A percentile compares a stretch with the other conserved stretches of the same genome.
Evolutionary conservation across 1,140 invertebrate genomes (phyloP).

Genomic region (Meteorus sp.): DNA sequence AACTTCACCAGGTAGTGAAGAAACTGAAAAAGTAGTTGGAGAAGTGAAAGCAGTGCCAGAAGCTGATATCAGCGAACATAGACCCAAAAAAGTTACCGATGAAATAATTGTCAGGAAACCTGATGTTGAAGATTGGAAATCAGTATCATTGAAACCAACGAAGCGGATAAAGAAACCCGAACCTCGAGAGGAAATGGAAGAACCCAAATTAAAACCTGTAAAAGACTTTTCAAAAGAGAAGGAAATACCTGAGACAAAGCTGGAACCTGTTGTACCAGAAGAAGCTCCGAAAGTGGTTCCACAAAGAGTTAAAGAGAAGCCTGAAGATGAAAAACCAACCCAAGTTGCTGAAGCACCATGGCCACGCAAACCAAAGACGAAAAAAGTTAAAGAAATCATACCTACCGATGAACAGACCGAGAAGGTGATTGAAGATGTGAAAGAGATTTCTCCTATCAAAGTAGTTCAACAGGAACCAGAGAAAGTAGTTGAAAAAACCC

Average conservation of each 20-base stretch:
- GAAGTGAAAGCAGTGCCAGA: slow-evolving; percentile 48
- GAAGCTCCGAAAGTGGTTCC: slow-evolving; percentile 10
- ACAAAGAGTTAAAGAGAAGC: slow-evolving; percentile 29
- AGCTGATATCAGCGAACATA: slow-evolving; percentile 42
- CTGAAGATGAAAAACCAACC: slow-evolving; percentile 33
- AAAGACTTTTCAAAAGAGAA: slow-evolving; percentile 40
- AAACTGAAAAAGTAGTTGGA: slow-evolving; percentile 54
- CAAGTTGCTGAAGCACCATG: slow-evolving; percentile 47
- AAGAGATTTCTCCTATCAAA: slow-evolving; percentile 47
- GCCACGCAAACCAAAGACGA: slow-evolving; percentile 51
- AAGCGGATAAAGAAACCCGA: slow-evolving; percentile 30
- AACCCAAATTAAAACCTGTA: slow-evolving; percentile 49
- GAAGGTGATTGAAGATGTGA: slow-evolving; percentile 50
- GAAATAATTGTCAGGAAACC: slow-evolving; percentile 23
- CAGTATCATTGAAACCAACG: slow-evolving; percentile 8
- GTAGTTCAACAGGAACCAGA: slow-evolving; percentile 43
- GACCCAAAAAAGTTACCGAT: slow-evolving; percentile 40
- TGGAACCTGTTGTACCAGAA: slow-evolving; percentile 33
- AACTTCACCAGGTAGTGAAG: slow-evolving; percentile 38
- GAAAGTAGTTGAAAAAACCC: slow-evolving; percentile 48
- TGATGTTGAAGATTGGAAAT: slow-evolving; percentile 25
- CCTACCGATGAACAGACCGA: slow-evolving; percentile 49
- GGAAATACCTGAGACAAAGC: slow-evolving; percentile 33
- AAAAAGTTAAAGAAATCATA: slow-evolving; percentile 26
- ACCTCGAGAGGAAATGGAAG: slow-evolving; percentile 34